phyloP scores from a whole-genome alignment of 2,113 vertebrate species.

The Cebidichthys violaceus region DNA sequence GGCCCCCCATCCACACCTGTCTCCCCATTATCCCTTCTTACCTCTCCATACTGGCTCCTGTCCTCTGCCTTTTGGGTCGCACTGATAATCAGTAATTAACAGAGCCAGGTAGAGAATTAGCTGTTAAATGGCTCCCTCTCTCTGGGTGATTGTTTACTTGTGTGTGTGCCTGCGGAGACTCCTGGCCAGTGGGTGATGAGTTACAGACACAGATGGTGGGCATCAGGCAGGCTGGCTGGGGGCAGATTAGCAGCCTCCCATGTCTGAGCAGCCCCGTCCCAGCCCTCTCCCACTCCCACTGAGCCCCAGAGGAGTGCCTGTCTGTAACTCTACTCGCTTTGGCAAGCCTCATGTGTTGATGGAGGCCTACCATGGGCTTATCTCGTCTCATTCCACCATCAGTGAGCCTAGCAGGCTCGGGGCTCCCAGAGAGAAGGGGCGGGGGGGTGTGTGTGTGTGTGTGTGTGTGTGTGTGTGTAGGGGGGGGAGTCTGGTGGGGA shows the following conservation, averaged over 20 bases:
- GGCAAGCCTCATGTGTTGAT: constrained; percentile 80
- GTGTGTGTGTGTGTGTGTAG: background rate
- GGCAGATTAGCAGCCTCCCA: constrained; percentile 79
- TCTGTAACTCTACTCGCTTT: constrained; percentile 81
- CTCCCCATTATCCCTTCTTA: constrained; percentile 26
- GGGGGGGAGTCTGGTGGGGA: constrained; percentile 36
- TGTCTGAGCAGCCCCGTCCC: constrained; percentile 65
- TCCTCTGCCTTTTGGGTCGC: constrained; percentile 38
- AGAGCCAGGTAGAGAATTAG: constrained; percentile 59
- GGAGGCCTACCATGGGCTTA: constrained; percentile 79
- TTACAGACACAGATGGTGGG: constrained; percentile 83
- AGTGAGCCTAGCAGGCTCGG: constrained; percentile 56
- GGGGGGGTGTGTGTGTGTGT: constrained; percentile 8
- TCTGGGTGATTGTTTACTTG: constrained; percentile 72
- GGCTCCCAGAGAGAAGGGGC: constrained; percentile 55
- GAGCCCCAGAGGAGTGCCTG: constrained; percentile 74
- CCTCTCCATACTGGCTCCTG: background rate
- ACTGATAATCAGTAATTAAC: constrained; percentile 63
- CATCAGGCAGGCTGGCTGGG: constrained; percentile 75
- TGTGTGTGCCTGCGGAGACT: constrained; percentile 67
- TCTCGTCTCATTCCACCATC: constrained; percentile 79
- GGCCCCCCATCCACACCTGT: constrained; percentile 5
- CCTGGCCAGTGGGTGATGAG: constrained; percentile 75
- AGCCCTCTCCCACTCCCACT: constrained; percentile 67
- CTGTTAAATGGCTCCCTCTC: constrained; percentile 59